Percentiles rank a stretch among this genome's conserved stretches.
Evolutionary conservation across 2,113 vertebrate genomes (phyloP).

Genomic region (Gavialis gangeticus): DNA sequence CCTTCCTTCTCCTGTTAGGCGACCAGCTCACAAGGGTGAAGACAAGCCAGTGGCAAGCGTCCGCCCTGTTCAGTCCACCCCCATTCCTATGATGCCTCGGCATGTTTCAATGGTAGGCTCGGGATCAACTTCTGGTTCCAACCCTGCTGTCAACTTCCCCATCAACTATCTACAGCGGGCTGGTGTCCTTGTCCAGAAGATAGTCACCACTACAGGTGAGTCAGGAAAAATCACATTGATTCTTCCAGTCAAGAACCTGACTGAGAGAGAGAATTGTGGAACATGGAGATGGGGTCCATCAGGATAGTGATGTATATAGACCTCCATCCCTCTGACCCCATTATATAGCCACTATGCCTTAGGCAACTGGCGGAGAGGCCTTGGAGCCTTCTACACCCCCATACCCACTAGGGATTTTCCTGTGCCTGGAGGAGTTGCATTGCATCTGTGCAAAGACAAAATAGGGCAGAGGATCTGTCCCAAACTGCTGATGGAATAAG

Average conservation of each 20-base stretch:
- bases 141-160: conserved; percentile 88
- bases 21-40: conserved; percentile 88
- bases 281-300: not conserved
- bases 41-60: conserved; percentile 97
- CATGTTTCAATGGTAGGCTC: conserved; percentile 85
- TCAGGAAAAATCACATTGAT: not conserved
- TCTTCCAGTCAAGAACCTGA: not conserved
- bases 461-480: not conserved
- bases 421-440: not conserved
- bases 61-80: conserved; percentile 96
- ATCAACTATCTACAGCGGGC: conserved; percentile 97
- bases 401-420: not conserved
- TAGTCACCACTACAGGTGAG: conserved; percentile 96
- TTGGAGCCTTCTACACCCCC: not conserved
- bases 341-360: not conserved
- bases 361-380: not conserved
- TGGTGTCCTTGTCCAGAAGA: conserved; percentile 95
- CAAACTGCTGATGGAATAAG: not conserved
- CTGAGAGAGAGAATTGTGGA: not conserved
- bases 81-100: conserved; percentile 98
- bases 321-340: not conserved
- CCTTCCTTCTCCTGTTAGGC: conserved; percentile 80
- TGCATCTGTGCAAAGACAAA: not conserved
- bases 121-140: conserved; percentile 84
- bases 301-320: not conserved